Evolutionary conservation across 2,888 invertebrate genomes (phyloP).

Genomic region (Gastrophysa polygoni): DNA sequence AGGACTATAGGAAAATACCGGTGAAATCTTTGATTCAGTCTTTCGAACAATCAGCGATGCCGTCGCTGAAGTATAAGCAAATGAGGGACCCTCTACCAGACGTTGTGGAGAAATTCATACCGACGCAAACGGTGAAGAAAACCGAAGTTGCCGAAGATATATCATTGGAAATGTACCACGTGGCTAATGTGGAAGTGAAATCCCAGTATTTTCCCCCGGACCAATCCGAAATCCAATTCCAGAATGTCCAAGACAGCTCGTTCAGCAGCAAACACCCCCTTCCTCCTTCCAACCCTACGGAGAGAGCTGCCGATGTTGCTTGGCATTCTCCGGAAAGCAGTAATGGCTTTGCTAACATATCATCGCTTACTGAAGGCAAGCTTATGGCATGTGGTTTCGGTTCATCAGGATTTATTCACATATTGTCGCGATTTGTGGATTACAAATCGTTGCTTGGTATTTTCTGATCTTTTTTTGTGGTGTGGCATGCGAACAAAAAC

Average conservation of each 20-base stretch:
- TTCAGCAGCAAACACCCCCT: conserved; percentile 56
- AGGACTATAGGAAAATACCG: conserved; percentile 57
- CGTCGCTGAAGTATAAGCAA: conserved; percentile 62
- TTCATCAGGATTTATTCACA: neutral
- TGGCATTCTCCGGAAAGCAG: conserved; percentile 23
- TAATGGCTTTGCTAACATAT: conserved; percentile 16
- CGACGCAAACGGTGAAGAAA: conserved; percentile 14
- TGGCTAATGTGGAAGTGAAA: conserved; percentile 53
- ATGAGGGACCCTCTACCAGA: conserved; percentile 54
- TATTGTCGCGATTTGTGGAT: no score
- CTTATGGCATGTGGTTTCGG: neutral
- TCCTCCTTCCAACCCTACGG: conserved; percentile 28
- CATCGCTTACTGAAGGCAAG: neutral
- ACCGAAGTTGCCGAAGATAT: conserved; percentile 49
- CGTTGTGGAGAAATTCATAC: conserved; percentile 47
- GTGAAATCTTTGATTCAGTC: conserved; percentile 63
- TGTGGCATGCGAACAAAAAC: no score
- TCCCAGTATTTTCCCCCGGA: conserved; percentile 48
- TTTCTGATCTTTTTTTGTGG: no score
- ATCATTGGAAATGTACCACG: conserved; percentile 54
- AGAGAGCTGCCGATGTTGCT: conserved; percentile 23
- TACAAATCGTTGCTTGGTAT: no score
- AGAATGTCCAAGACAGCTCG: conserved; percentile 53
- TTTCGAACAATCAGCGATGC: conserved; percentile 68
- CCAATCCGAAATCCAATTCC: conserved; percentile 37